Evolutionary conservation across 2,113 vertebrate species (phyloP).

Genomic region (Callithrix jacchus): DNA sequence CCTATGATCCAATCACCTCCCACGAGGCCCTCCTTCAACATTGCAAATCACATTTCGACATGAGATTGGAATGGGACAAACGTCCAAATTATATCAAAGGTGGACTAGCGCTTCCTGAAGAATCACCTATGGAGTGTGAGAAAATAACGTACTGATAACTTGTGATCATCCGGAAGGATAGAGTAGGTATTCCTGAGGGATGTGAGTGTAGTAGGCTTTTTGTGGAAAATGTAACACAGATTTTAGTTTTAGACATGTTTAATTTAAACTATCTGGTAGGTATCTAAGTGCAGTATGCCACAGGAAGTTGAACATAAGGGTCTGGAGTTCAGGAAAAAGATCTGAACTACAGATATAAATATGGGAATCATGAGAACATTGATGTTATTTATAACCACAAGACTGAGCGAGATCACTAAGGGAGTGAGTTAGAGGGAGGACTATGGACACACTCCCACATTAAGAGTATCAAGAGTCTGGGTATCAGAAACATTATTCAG

Average conservation of each 20-base stretch:
- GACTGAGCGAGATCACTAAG: neutral
- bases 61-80: too few relatives aligned
- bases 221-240: neutral
- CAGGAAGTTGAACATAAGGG: neutral
- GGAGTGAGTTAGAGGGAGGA: neutral
- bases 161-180: neutral
- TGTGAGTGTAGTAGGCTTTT: neutral
- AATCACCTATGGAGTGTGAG: neutral
- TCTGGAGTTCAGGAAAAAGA: neutral
- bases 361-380: neutral
- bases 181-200: neutral
- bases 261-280: neutral
- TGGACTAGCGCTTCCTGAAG: neutral
- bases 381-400: neutral
- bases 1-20: too few relatives aligned
- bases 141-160: neutral
- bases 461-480: neutral
- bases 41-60: too few relatives aligned
- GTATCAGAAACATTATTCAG: neutral
- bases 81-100: neutral
- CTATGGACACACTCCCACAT: neutral
- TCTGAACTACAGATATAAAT: neutral
- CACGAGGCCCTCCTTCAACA: too few relatives aligned
- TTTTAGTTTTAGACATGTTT: neutral
- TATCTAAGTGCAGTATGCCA: neutral